phyloP scores from a whole-genome alignment of 2,888 invertebrate genomes.

The Aphidoletes aphidimyza region DNA sequence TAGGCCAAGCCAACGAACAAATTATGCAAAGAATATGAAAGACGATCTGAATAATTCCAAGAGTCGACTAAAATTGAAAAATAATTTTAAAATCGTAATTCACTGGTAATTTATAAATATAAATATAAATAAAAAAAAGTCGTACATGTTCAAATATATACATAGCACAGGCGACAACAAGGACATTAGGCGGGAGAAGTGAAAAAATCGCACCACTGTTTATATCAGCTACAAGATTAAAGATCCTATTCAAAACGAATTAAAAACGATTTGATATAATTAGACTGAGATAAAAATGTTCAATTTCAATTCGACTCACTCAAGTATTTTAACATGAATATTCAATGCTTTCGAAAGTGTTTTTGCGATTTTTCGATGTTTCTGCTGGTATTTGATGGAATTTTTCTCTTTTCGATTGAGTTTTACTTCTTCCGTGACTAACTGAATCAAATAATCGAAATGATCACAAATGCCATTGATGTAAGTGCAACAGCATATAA shows the following conservation, averaged over 20 bases:
- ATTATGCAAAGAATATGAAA: not conserved
- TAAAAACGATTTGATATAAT: too few relatives aligned
- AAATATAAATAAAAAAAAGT: not conserved
- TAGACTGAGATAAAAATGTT: not conserved
- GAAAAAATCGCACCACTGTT: not conserved
- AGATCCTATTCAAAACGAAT: not conserved
- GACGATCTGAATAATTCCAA: not conserved
- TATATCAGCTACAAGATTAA: not conserved
- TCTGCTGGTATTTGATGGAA: not conserved
- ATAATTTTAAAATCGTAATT: not conserved
- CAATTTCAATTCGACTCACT: not conserved
- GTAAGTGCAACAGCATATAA: not conserved
- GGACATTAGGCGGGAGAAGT: not conserved
- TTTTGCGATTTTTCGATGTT: not conserved
- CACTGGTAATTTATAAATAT: not conserved
- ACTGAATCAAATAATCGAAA: not conserved
- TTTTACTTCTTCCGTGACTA: not conserved
- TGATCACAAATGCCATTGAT: not conserved
- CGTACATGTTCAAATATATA: not conserved
- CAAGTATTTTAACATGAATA: not conserved
- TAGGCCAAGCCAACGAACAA: not conserved
- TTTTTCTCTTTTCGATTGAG: not conserved
- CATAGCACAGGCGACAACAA: not conserved
- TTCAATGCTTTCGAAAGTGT: not conserved
- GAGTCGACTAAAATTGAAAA: not conserved